phyloP scores from a whole-genome alignment of 2,797 vertebrate genomes.

The Miichthys miiuy region DNA sequence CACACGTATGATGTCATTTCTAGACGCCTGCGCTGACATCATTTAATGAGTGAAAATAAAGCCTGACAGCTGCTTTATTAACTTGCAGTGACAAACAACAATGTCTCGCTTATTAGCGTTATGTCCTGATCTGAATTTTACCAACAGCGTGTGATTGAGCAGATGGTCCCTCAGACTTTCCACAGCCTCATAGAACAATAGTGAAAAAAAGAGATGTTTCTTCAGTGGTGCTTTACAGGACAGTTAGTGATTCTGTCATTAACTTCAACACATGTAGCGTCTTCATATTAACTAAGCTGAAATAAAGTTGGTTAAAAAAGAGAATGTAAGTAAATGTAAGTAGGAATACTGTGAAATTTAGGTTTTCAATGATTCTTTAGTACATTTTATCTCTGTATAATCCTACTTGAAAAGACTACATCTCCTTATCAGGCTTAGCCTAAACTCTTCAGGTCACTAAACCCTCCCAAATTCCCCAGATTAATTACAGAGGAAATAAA shows the following conservation, averaged over 20 bases:
- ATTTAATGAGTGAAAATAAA: conserved; percentile 24
- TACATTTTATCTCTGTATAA: too few species aligned
- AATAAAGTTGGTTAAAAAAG: neutral
- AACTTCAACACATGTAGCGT: neutral
- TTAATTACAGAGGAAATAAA: neutral
- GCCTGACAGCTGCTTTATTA: conserved; percentile 63
- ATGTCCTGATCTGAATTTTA: conserved; percentile 10
- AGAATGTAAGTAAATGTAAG: neutral
- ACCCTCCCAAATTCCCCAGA: neutral
- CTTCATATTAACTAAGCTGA: neutral
- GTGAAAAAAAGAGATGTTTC: neutral
- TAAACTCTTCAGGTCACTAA: conserved; percentile 9
- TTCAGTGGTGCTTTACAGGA: neutral
- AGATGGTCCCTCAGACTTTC: conserved; percentile 29
- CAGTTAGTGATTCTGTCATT: neutral
- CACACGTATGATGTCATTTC: conserved; percentile 51
- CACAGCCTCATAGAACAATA: neutral
- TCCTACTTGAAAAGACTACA: too few species aligned
- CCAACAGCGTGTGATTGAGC: conserved; percentile 10
- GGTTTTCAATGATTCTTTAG: too few species aligned
- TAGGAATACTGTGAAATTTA: too few species aligned
- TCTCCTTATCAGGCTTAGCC: too few species aligned
- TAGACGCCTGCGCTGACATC: conserved; percentile 62
- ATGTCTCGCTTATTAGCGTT: conserved; percentile 34
- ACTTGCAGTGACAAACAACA: conserved; percentile 28